Evolutionary conservation across 2,797 vertebrate genomes (phyloP).

Genomic region (Spatula versicolor): DNA sequence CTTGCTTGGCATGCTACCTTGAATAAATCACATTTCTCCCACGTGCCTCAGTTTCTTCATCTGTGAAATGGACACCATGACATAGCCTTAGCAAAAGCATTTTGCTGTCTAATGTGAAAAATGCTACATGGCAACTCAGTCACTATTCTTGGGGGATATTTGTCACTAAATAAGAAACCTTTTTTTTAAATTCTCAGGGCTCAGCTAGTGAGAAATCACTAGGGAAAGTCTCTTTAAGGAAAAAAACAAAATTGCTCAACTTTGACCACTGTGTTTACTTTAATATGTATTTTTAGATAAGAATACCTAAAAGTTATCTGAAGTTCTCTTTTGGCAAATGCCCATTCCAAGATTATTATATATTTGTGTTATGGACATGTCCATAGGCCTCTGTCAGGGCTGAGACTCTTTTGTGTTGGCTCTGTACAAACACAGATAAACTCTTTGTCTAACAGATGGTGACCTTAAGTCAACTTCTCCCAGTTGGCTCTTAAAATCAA

Average conservation of each 20-base stretch:
- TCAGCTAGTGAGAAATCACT: neutral
- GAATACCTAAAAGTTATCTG: neutral
- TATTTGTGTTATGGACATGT: neutral
- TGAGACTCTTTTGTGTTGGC: neutral
- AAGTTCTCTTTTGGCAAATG: neutral
- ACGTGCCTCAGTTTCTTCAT: neutral
- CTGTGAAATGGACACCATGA: neutral
- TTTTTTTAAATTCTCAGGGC: neutral
- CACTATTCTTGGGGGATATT: neutral
- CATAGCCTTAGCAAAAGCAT: neutral
- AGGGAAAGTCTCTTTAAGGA: neutral
- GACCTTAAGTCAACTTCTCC: constrained; percentile 33
- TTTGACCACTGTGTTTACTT: neutral
- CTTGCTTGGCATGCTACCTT: neutral
- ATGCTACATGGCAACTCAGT: neutral
- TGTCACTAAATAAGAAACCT: neutral
- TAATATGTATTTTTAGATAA: neutral
- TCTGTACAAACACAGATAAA: constrained; percentile 20
- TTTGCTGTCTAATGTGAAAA: constrained; percentile 14
- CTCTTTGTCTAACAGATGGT: constrained; percentile 4
- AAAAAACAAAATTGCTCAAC: neutral
- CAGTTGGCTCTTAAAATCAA: neutral
- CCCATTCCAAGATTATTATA: neutral
- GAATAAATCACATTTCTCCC: constrained; percentile 11
- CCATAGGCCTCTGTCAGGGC: neutral